Base-by-base conservation (phyloP, 1,140 invertebrate species). In the Eupristina koningsbergeri region DNA sequence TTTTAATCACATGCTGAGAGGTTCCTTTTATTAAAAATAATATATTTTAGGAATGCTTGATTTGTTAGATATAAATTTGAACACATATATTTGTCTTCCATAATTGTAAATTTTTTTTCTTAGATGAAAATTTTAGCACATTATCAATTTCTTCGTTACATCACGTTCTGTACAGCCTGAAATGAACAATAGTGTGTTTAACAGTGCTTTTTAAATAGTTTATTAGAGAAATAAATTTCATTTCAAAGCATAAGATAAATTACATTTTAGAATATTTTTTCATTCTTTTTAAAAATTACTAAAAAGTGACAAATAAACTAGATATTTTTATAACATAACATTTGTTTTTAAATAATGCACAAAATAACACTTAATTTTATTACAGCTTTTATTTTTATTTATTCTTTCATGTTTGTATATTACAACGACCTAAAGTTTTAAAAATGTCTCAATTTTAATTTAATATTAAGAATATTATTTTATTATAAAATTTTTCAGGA, bases 141-240 rank as follows among this genome's bases (percentile, higher is more conserved):
- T 39, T 75, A 82, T 83, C 67, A 77, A 73, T 85, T 85, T 85
- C 84, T 85, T 85, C 80, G 71, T 80, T 85, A 86, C 73, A 83
- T 80, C 82, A 82, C 85, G 86, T 76, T 86, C 80, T 80, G 85
- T 85, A 85, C 86, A 86, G 86, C 86, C 86, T 86, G 86, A 86
- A 86, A 86, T 82, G 41, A 86, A 86, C 69, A 84, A 86, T 74
- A 81, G 22, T 41, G 67, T 71, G 39, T 71, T 71, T 71, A 71
- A 41, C 82, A 80, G 58, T 85, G 77, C 79, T 61, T 77, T 82
- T 85, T 76, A 63, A 41, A 67, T 41, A 67, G 26, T 84, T 67
- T 82, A 69, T 84, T 31, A 71, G 19, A 80, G 0, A 29, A 76
- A 31, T 74, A 45, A 75, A 69, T 81, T 76, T 76, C 47, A 75